Evolutionary conservation across 2,797 vertebrate genomes (phyloP).

Genomic region (Smutsia gigantea): DNA sequence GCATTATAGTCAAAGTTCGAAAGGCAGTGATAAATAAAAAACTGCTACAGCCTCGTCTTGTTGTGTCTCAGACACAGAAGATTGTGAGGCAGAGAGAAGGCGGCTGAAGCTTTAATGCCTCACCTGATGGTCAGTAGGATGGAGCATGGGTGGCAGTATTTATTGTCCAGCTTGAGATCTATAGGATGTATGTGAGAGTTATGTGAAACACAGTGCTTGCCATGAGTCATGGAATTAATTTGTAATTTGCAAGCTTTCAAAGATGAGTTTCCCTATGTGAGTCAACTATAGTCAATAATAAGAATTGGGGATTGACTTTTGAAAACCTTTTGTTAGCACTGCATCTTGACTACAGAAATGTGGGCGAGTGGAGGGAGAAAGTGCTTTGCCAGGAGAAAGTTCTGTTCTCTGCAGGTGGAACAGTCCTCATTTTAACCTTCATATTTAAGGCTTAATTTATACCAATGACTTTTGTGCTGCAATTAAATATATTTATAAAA

Average conservation of each 20-base stretch:
- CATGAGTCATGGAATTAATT: conserved; percentile 33
- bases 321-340: conserved; percentile 18
- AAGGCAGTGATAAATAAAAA: neutral
- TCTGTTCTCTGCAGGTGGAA: neutral
- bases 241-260: conserved; percentile 48
- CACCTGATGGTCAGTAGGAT: neutral
- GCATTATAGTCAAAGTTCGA: neutral
- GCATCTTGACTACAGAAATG: neutral
- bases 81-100: neutral
- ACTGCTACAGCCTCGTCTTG: neutral
- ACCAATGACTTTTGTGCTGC: neutral
- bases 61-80: neutral
- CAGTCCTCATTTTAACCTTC: neutral
- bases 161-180: neutral
- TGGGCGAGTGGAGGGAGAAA: neutral
- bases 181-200: neutral
- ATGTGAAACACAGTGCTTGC: conserved; percentile 31
- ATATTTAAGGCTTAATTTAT: neutral
- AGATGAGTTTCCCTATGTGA: conserved; percentile 11
- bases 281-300: neutral
- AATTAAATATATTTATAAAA: neutral
- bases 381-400: neutral
- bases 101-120: neutral
- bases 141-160: neutral
- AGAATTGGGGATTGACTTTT: neutral